These are phyloP conservation scores for Entomyzon cyanotis DNA, from an alignment of 2,113 vertebrate species.

Conservation along the genomic window DNA sequence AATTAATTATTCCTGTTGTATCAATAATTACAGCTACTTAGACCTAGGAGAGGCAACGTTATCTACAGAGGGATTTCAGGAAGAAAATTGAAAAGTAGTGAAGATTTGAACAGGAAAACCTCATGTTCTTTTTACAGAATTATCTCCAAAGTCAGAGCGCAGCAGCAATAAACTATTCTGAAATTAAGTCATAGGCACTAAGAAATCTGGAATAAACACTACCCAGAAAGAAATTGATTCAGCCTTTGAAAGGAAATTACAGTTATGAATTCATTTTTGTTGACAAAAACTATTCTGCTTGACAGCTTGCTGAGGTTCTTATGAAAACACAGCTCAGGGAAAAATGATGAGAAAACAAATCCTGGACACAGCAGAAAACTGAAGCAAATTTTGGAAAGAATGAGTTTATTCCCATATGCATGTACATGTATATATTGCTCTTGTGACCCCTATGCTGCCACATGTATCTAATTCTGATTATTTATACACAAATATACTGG, in stretches of 20 bases:
- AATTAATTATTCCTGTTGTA: not conserved
- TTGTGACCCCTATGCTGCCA: not conserved
- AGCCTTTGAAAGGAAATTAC: conserved; percentile 16
- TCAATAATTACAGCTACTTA: not conserved
- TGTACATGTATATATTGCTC: not conserved
- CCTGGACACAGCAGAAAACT: not conserved
- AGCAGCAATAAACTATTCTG: not conserved
- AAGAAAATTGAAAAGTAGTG: not conserved
- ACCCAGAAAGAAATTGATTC: conserved; percentile 3
- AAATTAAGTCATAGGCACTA: not conserved
- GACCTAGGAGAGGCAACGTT: not conserved
- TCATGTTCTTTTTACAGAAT: not conserved
- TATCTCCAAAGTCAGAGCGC: not conserved
- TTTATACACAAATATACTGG: not conserved
- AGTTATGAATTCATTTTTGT: not conserved
- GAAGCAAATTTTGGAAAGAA: not conserved
- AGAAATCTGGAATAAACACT: not conserved
- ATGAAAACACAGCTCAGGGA: not conserved
- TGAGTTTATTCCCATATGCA: not conserved
- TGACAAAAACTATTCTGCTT: not conserved
- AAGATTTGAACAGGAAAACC: not conserved
- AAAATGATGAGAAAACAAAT: not conserved
- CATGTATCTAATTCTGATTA: not conserved
- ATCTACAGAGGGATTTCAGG: not conserved
- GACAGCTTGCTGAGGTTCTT: not conserved